Percentiles rank a stretch among this genome's conserved stretches.
Conservation (phyloP, 2,888 invertebrate genomes). For the Morpho helenor region DNA sequence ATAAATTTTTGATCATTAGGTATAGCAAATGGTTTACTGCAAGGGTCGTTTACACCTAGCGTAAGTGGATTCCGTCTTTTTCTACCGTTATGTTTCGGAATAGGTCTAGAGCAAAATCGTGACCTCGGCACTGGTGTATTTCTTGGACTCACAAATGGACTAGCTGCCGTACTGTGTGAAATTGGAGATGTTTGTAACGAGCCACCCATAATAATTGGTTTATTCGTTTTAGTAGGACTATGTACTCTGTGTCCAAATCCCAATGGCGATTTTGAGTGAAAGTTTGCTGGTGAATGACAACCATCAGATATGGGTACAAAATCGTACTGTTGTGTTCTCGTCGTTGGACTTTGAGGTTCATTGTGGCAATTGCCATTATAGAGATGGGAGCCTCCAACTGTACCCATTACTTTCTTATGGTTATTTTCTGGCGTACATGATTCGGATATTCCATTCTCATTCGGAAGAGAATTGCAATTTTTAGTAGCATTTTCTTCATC, state of each 20-base stretch:
- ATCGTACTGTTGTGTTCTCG: slow-evolving; percentile 88
- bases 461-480: slow-evolving; percentile 41
- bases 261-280: slow-evolving; percentile 63
- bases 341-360: slow-evolving; percentile 87
- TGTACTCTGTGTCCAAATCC: slow-evolving; percentile 58
- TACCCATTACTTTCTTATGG: slow-evolving; percentile 39
- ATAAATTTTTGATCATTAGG: slow-evolving; percentile 69
- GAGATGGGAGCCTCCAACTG: slow-evolving; percentile 42
- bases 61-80: slow-evolving; percentile 58
- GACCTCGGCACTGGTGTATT: slow-evolving; percentile 86
- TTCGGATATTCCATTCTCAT: slow-evolving; percentile 49
- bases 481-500: slow-evolving; percentile 41
- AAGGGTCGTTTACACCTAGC: slow-evolving; percentile 50
- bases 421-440: slow-evolving; percentile 41
- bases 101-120: slow-evolving; percentile 77
- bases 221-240: slow-evolving; percentile 59
- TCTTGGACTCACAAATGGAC: slow-evolving; percentile 91
- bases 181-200: slow-evolving; percentile 70
- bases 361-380: slow-evolving; percentile 63
- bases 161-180: slow-evolving; percentile 83
- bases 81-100: slow-evolving; percentile 62
- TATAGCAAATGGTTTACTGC: slow-evolving; percentile 62
- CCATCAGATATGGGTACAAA: slow-evolving; percentile 92
- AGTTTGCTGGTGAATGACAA: slow-evolving; percentile 81
- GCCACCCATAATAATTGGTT: slow-evolving; percentile 57